These are phyloP conservation scores for Phenganax subtilis DNA, from an alignment of 92 coral and sea anemone species.

Conservation along the genomic window DNA sequence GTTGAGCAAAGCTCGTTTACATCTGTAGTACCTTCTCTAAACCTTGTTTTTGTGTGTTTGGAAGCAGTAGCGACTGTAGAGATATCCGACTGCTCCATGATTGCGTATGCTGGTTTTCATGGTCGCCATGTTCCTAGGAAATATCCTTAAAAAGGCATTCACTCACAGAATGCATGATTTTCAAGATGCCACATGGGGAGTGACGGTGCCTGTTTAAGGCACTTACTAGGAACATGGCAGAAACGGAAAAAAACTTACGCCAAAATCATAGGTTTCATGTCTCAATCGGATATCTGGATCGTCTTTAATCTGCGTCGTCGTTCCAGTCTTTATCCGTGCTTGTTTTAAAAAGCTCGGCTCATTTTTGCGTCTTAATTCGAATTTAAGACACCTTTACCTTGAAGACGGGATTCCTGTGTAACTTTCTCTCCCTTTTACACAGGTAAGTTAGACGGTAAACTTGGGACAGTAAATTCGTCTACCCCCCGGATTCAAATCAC, in stretches of 20 bases:
- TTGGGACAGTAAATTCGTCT: not conserved
- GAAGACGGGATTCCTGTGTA: not conserved
- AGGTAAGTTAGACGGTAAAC: not conserved
- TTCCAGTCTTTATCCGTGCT: conserved; percentile 22
- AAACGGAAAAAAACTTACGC: too few relatives aligned
- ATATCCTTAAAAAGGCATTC: too few relatives aligned
- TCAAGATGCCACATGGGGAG: too few relatives aligned
- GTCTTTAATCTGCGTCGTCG: not conserved
- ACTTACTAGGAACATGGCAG: too few relatives aligned
- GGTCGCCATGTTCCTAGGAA: too few relatives aligned
- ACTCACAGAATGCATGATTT: too few relatives aligned
- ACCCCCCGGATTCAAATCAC: not conserved
- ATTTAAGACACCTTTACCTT: conserved; percentile 17
- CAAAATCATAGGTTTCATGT: too few relatives aligned
- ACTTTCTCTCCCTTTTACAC: not conserved
- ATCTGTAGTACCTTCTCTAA: conserved; percentile 29
- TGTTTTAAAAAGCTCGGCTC: not conserved
- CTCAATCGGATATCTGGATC: too few relatives aligned
- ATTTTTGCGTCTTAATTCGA: conserved; percentile 14
- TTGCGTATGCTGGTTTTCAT: too few relatives aligned
- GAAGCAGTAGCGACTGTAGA: not conserved
- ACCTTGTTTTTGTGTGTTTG: not conserved
- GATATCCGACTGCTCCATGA: too few relatives aligned
- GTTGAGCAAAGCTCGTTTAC: conserved; percentile 48
- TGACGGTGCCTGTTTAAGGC: too few relatives aligned